phyloP scores from a whole-genome alignment of 2,888 invertebrate genomes.

The Drosophila prolongata region DNA sequence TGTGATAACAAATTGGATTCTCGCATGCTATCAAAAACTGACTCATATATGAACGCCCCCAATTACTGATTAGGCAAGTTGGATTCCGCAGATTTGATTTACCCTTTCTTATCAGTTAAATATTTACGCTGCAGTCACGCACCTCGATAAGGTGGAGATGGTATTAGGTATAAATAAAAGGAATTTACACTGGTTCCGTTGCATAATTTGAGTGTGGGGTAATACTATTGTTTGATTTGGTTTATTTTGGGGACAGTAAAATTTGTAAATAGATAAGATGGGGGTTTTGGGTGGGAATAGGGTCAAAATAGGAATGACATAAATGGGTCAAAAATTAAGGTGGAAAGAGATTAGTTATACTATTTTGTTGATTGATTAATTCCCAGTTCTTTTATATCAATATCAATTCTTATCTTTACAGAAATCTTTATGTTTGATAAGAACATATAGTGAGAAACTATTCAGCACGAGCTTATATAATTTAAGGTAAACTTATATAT shows the following conservation, averaged over 20 bases:
- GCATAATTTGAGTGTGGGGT: constrained; percentile 8
- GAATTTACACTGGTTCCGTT: constrained; percentile 8
- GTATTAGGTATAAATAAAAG: background rate
- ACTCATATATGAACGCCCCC: constrained; percentile 55
- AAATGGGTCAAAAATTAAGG: constrained; percentile 16
- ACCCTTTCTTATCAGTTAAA: constrained; percentile 57
- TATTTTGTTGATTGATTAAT: constrained; percentile 38
- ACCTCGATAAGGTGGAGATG: constrained; percentile 44
- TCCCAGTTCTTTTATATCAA: background rate
- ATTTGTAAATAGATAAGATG: constrained; percentile 22
- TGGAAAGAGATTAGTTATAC: background rate
- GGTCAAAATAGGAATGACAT: constrained; percentile 13
- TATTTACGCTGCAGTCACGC: constrained; percentile 39
- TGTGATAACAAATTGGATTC: constrained; percentile 20
- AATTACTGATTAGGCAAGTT: constrained; percentile 52
- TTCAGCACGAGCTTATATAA: background rate
- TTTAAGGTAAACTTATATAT: constrained; percentile 46
- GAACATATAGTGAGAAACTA: constrained; percentile 57
- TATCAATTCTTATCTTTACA: constrained; percentile 40
- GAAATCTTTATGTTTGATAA: constrained; percentile 44
- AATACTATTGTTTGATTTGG: constrained; percentile 18
- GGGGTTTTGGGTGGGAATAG: constrained; percentile 12
- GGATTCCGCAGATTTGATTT: constrained; percentile 44
- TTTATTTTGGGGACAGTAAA: constrained; percentile 11
- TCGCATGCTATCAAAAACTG: constrained; percentile 30